These are phyloP conservation scores for Troglohyphantes excavatus DNA, from an alignment of 2,888 invertebrate genomes.

Conservation along the genomic window DNA sequence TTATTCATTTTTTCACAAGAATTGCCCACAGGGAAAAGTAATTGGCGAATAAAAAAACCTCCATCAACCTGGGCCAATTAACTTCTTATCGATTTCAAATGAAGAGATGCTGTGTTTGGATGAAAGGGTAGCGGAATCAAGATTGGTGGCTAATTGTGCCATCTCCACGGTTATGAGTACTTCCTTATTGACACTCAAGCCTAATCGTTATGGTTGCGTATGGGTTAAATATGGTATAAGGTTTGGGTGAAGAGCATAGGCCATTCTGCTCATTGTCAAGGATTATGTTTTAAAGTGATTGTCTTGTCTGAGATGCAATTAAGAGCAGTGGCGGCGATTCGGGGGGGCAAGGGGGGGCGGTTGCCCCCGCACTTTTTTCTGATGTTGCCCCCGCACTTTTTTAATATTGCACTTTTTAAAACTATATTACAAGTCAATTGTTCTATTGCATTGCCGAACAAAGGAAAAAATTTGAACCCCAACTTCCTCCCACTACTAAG, in stretches of 20 bases:
- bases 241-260: not conserved
- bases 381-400: too few species aligned
- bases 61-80: not conserved
- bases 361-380: too few species aligned
- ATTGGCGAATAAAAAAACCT: not conserved
- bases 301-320: constrained; percentile 3
- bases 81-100: constrained; percentile 41
- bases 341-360: too few species aligned
- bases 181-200: constrained; percentile 39
- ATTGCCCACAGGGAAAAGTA: constrained; percentile 2
- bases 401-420: too few species aligned
- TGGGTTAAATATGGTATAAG: not conserved
- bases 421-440: too few species aligned
- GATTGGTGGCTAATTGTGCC: constrained; percentile 11
- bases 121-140: constrained; percentile 7
- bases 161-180: constrained; percentile 4
- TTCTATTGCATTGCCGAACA: too few species aligned
- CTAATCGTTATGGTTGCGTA: constrained; percentile 6
- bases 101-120: constrained; percentile 22
- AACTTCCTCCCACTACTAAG: too few species aligned
- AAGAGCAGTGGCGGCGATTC: too few species aligned
- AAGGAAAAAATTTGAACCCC: too few species aligned
- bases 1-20: not conserved
- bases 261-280: not conserved
- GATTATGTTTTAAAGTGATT: not conserved